These are phyloP conservation scores for Bergia sp. DNA, from an alignment of 92 coral and sea anemone species.

Conservation along the genomic window DNA sequence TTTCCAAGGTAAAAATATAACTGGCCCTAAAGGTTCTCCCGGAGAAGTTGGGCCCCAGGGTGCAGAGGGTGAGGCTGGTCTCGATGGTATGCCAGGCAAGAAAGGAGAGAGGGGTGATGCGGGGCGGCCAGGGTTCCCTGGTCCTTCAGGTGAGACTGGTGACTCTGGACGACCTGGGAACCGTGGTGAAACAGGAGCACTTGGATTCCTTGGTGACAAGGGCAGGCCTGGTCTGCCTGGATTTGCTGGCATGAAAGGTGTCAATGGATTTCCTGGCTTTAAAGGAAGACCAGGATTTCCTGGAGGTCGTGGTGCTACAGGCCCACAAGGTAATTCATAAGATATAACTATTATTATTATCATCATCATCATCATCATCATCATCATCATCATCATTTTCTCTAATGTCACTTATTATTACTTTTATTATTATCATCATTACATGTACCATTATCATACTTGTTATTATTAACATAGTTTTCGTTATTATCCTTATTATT, in stretches of 20 bases:
- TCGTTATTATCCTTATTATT: not conserved
- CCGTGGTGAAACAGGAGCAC: constrained; percentile 56
- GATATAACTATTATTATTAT: not conserved
- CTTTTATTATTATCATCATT: not conserved
- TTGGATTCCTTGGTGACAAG: constrained; percentile 57
- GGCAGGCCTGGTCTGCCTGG: constrained; percentile 54
- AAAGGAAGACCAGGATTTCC: constrained; percentile 45
- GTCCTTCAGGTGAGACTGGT: not conserved
- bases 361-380: no score
- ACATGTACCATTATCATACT: not conserved
- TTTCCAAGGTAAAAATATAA: constrained; percentile 18
- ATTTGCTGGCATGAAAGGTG: constrained; percentile 53
- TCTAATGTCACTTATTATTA: not conserved
- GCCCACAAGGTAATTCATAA: constrained; percentile 35
- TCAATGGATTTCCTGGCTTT: constrained; percentile 42
- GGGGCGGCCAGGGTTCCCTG: constrained; percentile 57
- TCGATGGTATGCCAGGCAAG: constrained; percentile 46
- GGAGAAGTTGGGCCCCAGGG: constrained; percentile 70
- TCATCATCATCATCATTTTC: not conserved
- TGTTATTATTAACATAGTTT: not conserved
- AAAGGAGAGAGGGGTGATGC: constrained; percentile 40
- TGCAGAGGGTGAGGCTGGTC: constrained; percentile 47
- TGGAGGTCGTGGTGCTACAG: constrained; percentile 47
- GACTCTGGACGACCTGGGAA: constrained; percentile 34
- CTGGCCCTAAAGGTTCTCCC: constrained; percentile 47